phyloP scores from a whole-genome alignment of 2,797 vertebrate genomes.

The Lutjanus argentimaculatus region DNA sequence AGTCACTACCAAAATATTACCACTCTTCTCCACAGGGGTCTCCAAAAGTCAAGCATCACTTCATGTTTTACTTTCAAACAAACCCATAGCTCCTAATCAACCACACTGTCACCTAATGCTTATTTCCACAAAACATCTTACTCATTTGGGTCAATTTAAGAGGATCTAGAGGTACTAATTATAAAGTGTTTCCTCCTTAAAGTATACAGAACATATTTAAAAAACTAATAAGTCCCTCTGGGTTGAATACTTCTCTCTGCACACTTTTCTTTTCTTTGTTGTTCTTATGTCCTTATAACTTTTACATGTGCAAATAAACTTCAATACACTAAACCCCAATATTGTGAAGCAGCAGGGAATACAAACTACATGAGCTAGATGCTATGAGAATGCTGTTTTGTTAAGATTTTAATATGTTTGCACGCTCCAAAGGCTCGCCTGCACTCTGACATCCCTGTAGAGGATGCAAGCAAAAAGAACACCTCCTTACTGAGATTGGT shows the following conservation, averaged over 20 bases:
- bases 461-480: slow-evolving; percentile 9
- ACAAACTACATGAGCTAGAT: neutral
- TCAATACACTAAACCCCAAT: neutral
- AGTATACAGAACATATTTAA: neutral
- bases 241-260: neutral
- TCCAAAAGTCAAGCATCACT: neutral
- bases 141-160: neutral
- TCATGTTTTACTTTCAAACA: neutral
- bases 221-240: slow-evolving; percentile 13
- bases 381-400: slow-evolving; percentile 18
- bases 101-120: neutral
- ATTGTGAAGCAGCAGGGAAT: slow-evolving; percentile 14
- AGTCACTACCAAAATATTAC: too few relatives aligned
- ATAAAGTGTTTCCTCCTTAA: neutral
- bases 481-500: neutral
- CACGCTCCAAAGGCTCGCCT: neutral
- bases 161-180: neutral
- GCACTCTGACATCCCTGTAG: slow-evolving; percentile 16
- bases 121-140: neutral
- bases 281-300: slow-evolving; percentile 14
- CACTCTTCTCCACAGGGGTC: too few relatives aligned
- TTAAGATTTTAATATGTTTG: slow-evolving; percentile 19
- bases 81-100: neutral
- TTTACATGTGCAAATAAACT: slow-evolving; percentile 14
- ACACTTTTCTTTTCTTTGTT: slow-evolving; percentile 7